Conservation (phyloP, 2,888 invertebrate species). For the Epinotia bilunana region DNA sequence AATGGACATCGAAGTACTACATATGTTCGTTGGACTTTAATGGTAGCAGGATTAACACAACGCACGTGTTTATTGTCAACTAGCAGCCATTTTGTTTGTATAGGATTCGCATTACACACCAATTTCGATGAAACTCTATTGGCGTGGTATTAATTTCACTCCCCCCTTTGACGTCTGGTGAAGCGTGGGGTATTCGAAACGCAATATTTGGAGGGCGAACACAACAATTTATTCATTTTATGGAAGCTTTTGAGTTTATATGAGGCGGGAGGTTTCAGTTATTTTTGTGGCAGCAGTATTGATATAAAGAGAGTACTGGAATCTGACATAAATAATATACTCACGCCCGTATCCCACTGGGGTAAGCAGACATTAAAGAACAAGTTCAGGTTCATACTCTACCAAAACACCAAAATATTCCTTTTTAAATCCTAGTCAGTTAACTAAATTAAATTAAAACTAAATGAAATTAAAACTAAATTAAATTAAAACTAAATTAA, state of each 20-base stretch:
- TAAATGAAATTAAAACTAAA: too few relatives aligned
- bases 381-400: too few relatives aligned
- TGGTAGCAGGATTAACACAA: slow-evolving; percentile 42
- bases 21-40: slow-evolving; percentile 1
- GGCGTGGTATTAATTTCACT: slow-evolving; percentile 40
- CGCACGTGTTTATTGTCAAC: slow-evolving; percentile 52
- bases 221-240: slow-evolving; percentile 4
- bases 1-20: slow-evolving; percentile 6
- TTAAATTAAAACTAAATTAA: too few relatives aligned
- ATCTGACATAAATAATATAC: not conserved
- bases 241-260: not conserved
- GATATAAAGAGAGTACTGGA: not conserved
- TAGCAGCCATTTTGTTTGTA: slow-evolving; percentile 54
- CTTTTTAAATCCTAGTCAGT: too few relatives aligned
- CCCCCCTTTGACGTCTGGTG: slow-evolving; percentile 26
- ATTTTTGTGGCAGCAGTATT: not conserved
- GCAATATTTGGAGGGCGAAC: slow-evolving; percentile 6
- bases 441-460: too few relatives aligned
- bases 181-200: slow-evolving; percentile 19
- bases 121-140: slow-evolving; percentile 47
- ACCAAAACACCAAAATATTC: too few relatives aligned
- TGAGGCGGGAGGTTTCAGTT: not conserved
- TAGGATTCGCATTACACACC: slow-evolving; percentile 57
- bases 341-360: too few relatives aligned
- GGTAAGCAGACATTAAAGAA: too few relatives aligned